Base-by-base conservation (phyloP, 2,888 invertebrate species). In the Orthosia gracilis region DNA sequence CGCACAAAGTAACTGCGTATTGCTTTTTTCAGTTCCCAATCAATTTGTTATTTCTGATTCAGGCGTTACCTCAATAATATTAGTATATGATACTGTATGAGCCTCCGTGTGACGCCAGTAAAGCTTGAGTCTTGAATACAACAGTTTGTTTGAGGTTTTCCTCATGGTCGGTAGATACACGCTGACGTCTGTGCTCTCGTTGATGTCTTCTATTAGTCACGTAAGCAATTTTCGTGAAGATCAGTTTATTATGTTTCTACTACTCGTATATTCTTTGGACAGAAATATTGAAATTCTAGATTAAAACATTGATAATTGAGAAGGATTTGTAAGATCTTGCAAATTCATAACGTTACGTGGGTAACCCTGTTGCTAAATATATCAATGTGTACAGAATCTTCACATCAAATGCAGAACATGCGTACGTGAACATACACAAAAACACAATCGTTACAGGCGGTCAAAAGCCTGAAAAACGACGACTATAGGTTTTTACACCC, bases 161-260 rank as follows among this genome's bases (percentile, higher is more conserved):
- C 82, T 86, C 23, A 47, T 70, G 26, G 17, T 17, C 40, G 13
- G 47, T 65, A 57, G 26, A 26, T 66, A 68, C 18, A 21, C 40
- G 26, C 45, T 26, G 18, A 31, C 50, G 21, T 69, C 11, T 4
- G 54, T 18, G 74, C 57, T 69, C 74, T 69, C 57, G 74, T 74
- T 74, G 78, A 74, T 74, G 78, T 83, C 83, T 87, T 87, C 70
- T 62, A 45, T 76, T 86, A 57, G 77, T 63, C 78, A 75, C 74
- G 64, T 71, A 69, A 50, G 70, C 70, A 57, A 66, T 79, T 47
- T 52, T 63, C 23, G 58, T 15, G 26, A 55, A 65, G 23, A 64
- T 64, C 15, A 55, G 23, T 58, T 69, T 40, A 21, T n/a, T 49
- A 15, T 49, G 12, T 63, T n/a, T n/a, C n/a, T n/a, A n/a, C n/a